phyloP scores from a whole-genome alignment of 1,140 invertebrate species.

The Ladona fulva region DNA sequence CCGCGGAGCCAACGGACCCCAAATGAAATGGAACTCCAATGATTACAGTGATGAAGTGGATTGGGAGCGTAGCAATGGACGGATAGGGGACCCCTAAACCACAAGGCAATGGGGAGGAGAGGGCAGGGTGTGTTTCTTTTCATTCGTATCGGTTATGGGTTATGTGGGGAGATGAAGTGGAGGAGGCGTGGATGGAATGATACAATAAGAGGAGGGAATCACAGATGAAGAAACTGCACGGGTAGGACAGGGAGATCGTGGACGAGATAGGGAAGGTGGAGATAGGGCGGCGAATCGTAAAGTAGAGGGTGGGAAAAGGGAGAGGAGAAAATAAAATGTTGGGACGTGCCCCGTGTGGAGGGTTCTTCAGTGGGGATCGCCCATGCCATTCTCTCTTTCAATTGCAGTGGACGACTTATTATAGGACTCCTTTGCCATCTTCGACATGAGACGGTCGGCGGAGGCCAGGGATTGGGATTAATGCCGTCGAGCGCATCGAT shows the following conservation, averaged over 20 bases:
- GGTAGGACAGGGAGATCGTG: background rate
- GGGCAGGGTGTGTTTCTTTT: background rate
- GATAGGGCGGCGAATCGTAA: background rate
- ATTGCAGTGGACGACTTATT: too few relatives aligned
- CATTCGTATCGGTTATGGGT: background rate
- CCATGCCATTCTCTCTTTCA: too few relatives aligned
- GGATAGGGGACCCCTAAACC: background rate
- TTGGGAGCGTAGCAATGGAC: background rate
- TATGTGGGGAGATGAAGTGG: background rate
- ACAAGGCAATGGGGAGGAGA: background rate
- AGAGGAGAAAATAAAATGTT: background rate
- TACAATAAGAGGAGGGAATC: background rate
- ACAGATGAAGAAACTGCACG: background rate
- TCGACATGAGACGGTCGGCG: too few relatives aligned
- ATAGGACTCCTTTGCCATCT: too few relatives aligned
- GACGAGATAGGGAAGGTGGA: background rate
- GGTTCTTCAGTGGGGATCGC: too few relatives aligned
- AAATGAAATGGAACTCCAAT: slow-evolving; percentile 5
- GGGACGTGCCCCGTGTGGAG: too few relatives aligned
- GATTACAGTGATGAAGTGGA: slow-evolving; percentile 1
- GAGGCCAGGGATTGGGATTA: too few relatives aligned
- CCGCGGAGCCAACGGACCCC: background rate
- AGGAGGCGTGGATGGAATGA: background rate
- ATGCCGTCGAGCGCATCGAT: too few relatives aligned
- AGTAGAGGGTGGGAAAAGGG: background rate